Evolutionary conservation across 2,888 invertebrate species (phyloP).

Genomic region (Escarpia spicata): DNA sequence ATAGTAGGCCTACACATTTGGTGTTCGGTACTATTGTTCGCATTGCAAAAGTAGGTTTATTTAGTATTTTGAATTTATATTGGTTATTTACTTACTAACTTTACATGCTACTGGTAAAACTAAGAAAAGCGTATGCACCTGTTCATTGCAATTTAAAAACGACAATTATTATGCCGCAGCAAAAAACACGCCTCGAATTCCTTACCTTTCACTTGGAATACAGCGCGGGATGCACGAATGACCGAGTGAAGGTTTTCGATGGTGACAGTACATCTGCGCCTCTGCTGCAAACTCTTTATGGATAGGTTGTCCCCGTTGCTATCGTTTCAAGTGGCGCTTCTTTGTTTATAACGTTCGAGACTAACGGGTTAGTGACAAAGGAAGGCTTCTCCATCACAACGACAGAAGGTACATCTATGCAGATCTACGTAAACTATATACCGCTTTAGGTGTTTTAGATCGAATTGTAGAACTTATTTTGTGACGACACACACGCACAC

Average conservation of each 20-base stretch:
- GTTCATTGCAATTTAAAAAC: background rate
- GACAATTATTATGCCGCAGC: background rate
- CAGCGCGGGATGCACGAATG: background rate
- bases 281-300: background rate
- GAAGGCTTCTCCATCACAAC: background rate
- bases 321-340: background rate
- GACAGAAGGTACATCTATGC: background rate
- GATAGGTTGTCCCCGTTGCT: background rate
- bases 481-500: background rate
- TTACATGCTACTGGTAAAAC: too few relatives aligned
- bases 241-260: background rate
- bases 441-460: background rate
- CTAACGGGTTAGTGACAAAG: background rate
- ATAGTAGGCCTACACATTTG: too few relatives aligned
- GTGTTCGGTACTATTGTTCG: too few relatives aligned
- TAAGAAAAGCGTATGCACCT: background rate
- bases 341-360: background rate
- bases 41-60: too few relatives aligned
- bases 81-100: too few relatives aligned
- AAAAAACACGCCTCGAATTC: background rate
- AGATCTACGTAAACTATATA: background rate
- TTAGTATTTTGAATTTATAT: too few relatives aligned
- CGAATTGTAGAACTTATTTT: background rate
- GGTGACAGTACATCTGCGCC: background rate
- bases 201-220: background rate